Base-by-base conservation (phyloP, 2,888 invertebrate genomes). In the Melolontha melolontha region DNA sequence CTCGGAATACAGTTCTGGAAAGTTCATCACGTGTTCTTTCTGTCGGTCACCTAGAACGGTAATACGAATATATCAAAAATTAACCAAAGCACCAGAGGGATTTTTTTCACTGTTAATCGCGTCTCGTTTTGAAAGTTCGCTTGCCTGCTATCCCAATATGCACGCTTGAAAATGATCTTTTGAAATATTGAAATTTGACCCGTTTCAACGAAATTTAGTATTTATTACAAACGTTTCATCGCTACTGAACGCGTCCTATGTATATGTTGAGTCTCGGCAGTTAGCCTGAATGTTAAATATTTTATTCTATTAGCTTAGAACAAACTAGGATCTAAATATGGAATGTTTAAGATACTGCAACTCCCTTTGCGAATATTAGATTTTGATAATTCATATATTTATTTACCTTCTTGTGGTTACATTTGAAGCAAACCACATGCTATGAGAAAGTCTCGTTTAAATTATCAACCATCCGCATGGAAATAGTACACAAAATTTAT, bases 181-280 rank as follows among this genome's bases (percentile, higher is more conserved):
- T 57, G 44, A 57, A 57, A 57, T 57, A 57, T 57, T 57, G 44
- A 57, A 44, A 42, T 57, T 27, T 57, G 57, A 44, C 57, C 57
- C 27, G 57, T 17, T 57, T 42, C 57, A 42, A 57, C 57, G 27
- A 27, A 27, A 57, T 57, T 44, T 42, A 57, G 57, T 57, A 57
- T 57, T 57, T 57, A 57, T 57, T 57, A 57, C 34, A 42, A 57
- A 57, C 42, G 22, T 44, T 57, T 57, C 44, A 42, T 34, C 8
- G 34, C 34, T 34, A 34, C 44, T 42, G 44, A 41, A 57, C 42
- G 12, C n/a, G 57, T 44, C 10, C 5, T 34, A 10, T 34, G 34
- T 57, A 57, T 42, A 17, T 27, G 29, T 27, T 41, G 27, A 42
- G 57, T 44, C 27, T 12, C 27, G 22, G 22, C 39, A 27, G 42